phyloP scores from a whole-genome alignment of 2,113 vertebrate species.

The Probosciger aterrimus region DNA sequence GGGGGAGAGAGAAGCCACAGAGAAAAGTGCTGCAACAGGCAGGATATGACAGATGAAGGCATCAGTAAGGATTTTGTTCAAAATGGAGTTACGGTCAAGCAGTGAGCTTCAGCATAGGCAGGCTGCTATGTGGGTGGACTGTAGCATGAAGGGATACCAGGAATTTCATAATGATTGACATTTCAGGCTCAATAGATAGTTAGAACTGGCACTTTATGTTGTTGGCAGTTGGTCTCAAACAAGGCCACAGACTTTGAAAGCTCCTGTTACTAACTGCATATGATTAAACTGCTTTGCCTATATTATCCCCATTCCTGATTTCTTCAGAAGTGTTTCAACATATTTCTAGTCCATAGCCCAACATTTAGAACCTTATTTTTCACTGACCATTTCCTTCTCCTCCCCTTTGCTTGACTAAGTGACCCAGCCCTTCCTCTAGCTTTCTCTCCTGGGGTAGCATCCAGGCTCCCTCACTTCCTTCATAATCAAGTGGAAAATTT shows the following conservation, averaged over 20 bases:
- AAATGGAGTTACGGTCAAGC: neutral
- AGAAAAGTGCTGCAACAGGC: neutral
- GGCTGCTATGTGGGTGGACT: neutral
- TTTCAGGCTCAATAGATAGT: neutral
- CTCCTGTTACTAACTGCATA: neutral
- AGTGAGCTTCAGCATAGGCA: neutral
- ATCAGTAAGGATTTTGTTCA: neutral
- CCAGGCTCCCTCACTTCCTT: slow-evolving; percentile 36
- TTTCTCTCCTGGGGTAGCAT: neutral
- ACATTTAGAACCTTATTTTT: slow-evolving; percentile 28
- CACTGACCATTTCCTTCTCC: slow-evolving; percentile 53
- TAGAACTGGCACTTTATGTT: neutral
- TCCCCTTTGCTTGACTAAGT: slow-evolving; percentile 36
- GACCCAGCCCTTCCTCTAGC: slow-evolving; percentile 55
- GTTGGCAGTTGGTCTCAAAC: neutral
- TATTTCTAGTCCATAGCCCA: neutral
- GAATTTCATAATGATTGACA: neutral
- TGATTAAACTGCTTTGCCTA: neutral
- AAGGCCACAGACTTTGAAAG: neutral
- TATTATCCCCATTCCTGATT: neutral
- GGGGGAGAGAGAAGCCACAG: neutral
- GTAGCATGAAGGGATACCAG: neutral
- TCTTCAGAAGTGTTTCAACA: neutral
- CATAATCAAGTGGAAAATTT: neutral
- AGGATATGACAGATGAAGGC: neutral